A percentile compares a stretch with the other conserved stretches of the same genome.
These are phyloP conservation scores for Allygus modestus DNA, from an alignment of 2,888 invertebrate genomes.

Conservation along the genomic window DNA sequence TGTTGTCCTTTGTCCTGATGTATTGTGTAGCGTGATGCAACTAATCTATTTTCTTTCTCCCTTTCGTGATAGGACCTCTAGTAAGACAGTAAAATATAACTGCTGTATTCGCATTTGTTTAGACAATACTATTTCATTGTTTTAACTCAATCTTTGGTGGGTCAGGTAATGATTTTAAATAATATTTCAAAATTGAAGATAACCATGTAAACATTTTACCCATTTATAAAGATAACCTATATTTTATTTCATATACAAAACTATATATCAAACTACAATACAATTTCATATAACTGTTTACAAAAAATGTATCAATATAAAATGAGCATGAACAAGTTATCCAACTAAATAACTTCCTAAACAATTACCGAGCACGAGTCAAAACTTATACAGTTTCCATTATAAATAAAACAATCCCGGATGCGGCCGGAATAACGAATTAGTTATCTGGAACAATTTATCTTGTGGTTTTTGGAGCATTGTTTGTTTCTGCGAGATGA, in stretches of 20 bases:
- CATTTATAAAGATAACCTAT: too few relatives aligned
- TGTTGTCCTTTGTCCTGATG: slow-evolving; percentile 41
- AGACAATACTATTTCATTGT: too few relatives aligned
- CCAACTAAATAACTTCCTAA: background rate
- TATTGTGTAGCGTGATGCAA: slow-evolving; percentile 37
- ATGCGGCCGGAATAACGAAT: slow-evolving; percentile 30
- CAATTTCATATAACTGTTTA: too few relatives aligned
- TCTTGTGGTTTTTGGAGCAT: background rate
- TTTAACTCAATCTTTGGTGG: too few relatives aligned
- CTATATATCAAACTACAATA: too few relatives aligned
- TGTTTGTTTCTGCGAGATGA: slow-evolving; percentile 33
- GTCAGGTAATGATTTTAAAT: too few relatives aligned
- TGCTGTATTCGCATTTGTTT: background rate
- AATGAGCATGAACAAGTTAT: too few relatives aligned
- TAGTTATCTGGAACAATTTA: slow-evolving; percentile 36
- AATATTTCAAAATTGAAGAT: too few relatives aligned
- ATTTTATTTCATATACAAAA: too few relatives aligned
- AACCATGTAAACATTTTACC: too few relatives aligned
- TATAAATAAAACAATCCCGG: slow-evolving; percentile 29
- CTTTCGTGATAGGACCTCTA: slow-evolving; percentile 21
- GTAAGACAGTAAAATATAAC: slow-evolving; percentile 28
- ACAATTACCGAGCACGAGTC: background rate
- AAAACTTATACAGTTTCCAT: background rate
- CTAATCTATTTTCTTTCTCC: slow-evolving; percentile 35
- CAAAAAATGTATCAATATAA: too few relatives aligned